phyloP scores from a whole-genome alignment of 2,797 vertebrate genomes.

The Acridotheres tristis region DNA sequence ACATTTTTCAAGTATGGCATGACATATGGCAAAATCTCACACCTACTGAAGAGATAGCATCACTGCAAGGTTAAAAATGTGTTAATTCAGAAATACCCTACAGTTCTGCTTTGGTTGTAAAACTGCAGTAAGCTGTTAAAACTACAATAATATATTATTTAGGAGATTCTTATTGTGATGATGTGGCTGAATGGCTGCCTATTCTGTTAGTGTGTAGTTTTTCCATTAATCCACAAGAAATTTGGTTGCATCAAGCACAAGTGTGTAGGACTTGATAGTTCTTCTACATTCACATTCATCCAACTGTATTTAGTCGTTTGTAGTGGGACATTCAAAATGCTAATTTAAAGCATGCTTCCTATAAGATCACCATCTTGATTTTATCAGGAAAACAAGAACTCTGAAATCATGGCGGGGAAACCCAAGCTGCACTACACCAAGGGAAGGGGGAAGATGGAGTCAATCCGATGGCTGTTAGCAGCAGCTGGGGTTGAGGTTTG shows the following conservation, averaged over 20 bases:
- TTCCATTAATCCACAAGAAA: background rate
- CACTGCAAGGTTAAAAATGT: background rate
- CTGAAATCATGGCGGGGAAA: conserved; percentile 80
- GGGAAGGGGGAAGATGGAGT: conserved; percentile 89
- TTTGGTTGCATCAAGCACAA: background rate
- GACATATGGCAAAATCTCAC: background rate
- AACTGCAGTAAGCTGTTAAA: background rate
- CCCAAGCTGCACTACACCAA: conserved; percentile 83
- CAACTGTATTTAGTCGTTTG: background rate
- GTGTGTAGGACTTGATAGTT: background rate
- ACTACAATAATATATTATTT: background rate
- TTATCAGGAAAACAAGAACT: conserved; percentile 32
- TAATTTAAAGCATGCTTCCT: background rate
- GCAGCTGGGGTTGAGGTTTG: conserved; percentile 86
- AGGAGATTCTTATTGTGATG: background rate
- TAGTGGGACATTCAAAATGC: background rate
- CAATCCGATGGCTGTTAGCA: conserved; percentile 87
- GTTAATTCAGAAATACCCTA: background rate
- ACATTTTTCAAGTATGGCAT: background rate
- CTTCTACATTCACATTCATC: background rate
- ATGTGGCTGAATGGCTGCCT: background rate
- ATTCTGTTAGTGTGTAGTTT: background rate
- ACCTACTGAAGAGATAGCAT: background rate
- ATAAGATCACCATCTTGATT: background rate
- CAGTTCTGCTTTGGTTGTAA: background rate